Evolutionary conservation across 2,113 vertebrate species (phyloP).

Genomic region (Xyliphius kryptos): DNA sequence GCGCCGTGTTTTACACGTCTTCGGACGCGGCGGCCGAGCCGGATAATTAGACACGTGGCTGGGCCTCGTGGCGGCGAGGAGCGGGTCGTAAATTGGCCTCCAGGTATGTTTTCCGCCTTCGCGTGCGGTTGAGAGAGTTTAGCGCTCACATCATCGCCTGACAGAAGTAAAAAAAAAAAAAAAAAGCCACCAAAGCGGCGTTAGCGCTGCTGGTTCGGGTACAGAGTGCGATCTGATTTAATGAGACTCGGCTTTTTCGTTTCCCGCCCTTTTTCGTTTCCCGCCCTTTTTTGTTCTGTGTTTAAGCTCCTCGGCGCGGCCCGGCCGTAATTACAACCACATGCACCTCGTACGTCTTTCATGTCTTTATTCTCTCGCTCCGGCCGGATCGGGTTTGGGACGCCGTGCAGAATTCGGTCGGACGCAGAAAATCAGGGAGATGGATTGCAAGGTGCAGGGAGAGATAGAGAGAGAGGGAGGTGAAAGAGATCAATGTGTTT

Average conservation of each 20-base stretch:
- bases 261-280: neutral
- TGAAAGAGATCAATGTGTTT: neutral
- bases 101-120: constrained; percentile 20
- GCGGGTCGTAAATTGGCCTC: constrained; percentile 53
- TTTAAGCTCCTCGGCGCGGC: constrained; percentile 83
- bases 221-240: constrained; percentile 74
- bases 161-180: constrained; percentile 46
- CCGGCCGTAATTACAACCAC: constrained; percentile 94
- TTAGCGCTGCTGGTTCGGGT: constrained; percentile 52
- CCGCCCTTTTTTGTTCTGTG: constrained; percentile 49
- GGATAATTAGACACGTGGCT: neutral
- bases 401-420: constrained; percentile 4
- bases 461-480: neutral
- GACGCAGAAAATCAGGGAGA: neutral
- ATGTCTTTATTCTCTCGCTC: constrained; percentile 35
- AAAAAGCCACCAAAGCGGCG: constrained; percentile 61
- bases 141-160: constrained; percentile 48
- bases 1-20: neutral
- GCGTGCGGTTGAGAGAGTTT: neutral
- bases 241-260: constrained; percentile 69
- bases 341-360: constrained; percentile 62
- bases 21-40: too few relatives aligned
- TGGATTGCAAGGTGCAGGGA: constrained; percentile 42
- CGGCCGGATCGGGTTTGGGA: constrained; percentile 42
- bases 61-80: constrained; percentile 38